phyloP scores from a whole-genome alignment of 2,797 vertebrate species.

The Anisognathus igniventris region DNA sequence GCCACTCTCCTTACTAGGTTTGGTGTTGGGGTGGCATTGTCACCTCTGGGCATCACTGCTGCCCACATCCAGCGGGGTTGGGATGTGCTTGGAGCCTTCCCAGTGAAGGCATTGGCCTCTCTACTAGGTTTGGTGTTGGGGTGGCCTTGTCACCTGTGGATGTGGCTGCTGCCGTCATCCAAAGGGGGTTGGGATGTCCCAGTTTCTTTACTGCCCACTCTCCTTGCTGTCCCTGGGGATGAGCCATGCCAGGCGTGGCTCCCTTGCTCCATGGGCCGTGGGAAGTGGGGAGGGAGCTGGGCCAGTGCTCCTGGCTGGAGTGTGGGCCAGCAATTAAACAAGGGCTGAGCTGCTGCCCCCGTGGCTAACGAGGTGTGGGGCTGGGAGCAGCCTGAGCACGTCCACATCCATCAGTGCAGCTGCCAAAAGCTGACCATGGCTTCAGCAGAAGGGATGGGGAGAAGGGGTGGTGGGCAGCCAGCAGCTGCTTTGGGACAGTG shows the following conservation, averaged over 20 bases:
- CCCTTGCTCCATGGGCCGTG: not conserved
- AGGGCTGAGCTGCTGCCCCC: not conserved
- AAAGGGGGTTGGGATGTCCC: not conserved
- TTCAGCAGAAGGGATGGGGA: not conserved
- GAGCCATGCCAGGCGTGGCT: accelerated
- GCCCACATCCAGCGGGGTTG: too few relatives aligned
- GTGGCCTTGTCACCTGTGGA: too few relatives aligned
- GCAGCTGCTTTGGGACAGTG: not conserved
- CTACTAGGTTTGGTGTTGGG: too few relatives aligned
- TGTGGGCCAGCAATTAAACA: not conserved
- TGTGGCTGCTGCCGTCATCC: accelerated
- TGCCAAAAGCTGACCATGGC: not conserved
- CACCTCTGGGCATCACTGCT: too few relatives aligned
- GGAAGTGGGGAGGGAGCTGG: not conserved
- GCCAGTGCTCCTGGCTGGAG: not conserved
- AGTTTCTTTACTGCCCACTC: accelerated
- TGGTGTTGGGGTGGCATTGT: too few relatives aligned
- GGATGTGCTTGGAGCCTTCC: too few relatives aligned
- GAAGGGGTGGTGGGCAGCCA: not conserved
- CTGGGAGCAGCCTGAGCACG: not conserved
- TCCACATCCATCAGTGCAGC: not conserved
- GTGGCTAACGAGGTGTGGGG: conserved; percentile 16
- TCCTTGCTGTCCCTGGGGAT: not conserved
- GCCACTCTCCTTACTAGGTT: too few relatives aligned
- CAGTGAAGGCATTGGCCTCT: too few relatives aligned